Evolutionary conservation across 2,888 invertebrate species (phyloP), one percentile per base, ranked within the genome.

Genomic region (Cepaea hortensis): DNA sequence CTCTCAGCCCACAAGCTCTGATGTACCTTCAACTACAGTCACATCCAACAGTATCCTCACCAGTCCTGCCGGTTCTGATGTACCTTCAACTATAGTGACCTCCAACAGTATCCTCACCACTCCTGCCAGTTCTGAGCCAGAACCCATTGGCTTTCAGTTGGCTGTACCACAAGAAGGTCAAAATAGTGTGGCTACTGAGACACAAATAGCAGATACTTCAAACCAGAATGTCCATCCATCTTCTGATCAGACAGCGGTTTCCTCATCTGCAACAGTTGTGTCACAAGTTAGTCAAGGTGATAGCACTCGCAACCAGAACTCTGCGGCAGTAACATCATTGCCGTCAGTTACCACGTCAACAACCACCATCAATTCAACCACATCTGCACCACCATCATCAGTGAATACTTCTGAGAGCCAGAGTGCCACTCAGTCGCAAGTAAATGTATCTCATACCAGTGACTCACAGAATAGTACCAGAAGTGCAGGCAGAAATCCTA

Each of bases 251-350:
- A 55, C 65, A 65, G 23, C 65, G 61, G 62, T 55, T 3, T 3
- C 72, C 20, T 72, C 82, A 61, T 48, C 82, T 70, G 3, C 35
- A n/a, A 73, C 75, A 75, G 23, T 35, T 20, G 13, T 11, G 5
- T 61, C 84, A 48, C 84, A 75, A 68, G 35, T 15, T 35, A 84
- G 15, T 75, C n/a, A 48, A n/a, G 72, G 15, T 48, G 20, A 15
- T 76, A 76, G 76, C 50, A n/a, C 77, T 55, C 50, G 6, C 68
- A 11, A n/a, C 68, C 68, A 70, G 72, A 82, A 82, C 46, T 1
- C 72, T 23, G 72, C 82, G 23, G 1, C 79, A n/a, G 7, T 50
- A 62, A 55, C 75, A 35, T 3, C 48, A 76, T 61, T 55, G 55
- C 1, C 79, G 62, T 20, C 76, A 48, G 18, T 72, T 75, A 46